Evolutionary conservation across 2,113 vertebrate species (phyloP).

Genomic region (Lasiurus cinereus): DNA sequence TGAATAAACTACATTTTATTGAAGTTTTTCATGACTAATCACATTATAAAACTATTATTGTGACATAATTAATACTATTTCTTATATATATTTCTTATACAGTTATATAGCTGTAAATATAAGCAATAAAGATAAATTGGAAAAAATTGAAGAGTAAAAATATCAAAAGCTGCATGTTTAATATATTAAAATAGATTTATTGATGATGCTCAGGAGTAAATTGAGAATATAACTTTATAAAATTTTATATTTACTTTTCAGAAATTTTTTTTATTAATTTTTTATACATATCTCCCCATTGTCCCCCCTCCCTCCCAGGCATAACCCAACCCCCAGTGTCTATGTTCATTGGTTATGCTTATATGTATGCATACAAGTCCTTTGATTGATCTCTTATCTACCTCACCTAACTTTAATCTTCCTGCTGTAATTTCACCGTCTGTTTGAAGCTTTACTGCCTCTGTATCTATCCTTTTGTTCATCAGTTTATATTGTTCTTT

Average conservation of each 20-base stretch:
- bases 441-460: no score
- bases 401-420: no score
- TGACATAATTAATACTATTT: neutral
- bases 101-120: neutral
- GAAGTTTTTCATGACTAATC: neutral
- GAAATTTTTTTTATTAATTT: no score
- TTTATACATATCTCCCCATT: no score
- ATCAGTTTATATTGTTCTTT: no score
- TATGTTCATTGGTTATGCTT: no score
- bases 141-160: neutral
- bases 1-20: neutral
- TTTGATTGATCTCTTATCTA: no score
- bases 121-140: conserved; percentile 13
- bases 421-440: no score
- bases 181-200: neutral
- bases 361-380: no score
- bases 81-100: neutral
- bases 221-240: neutral
- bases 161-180: neutral
- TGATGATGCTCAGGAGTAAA: neutral
- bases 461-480: no score
- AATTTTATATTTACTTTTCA: neutral
- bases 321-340: no score
- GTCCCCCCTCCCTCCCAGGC: no score
- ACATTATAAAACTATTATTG: neutral